phyloP scores from a whole-genome alignment of 64 coral and sea anemone species.

The Platygyra sinensis region DNA sequence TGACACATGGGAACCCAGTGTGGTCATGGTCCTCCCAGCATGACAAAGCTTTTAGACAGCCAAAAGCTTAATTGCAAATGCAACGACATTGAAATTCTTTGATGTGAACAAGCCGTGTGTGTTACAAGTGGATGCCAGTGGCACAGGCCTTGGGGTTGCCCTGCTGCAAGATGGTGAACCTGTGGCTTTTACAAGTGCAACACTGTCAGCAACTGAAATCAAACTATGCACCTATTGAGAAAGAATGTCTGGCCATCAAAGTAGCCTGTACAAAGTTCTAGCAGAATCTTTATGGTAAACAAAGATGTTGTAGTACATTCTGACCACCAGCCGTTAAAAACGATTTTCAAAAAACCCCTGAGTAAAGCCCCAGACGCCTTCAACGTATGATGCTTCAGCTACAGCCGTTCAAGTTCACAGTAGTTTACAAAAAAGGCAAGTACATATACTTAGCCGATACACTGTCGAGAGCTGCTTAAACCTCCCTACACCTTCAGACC shows the following conservation, averaged over 20 bases:
- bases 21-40: conserved; percentile 54
- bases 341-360: no score
- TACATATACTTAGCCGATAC: no score
- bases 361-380: no score
- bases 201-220: conserved; percentile 49
- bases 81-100: conserved; percentile 35
- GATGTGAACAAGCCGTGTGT: conserved; percentile 69
- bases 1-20: conserved; percentile 6
- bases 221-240: conserved; percentile 60
- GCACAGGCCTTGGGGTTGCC: conserved; percentile 55
- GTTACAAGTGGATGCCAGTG: conserved; percentile 60
- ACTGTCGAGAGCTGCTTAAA: no score
- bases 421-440: no score
- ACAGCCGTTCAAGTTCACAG: no score
- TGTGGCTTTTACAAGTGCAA: conserved; percentile 58
- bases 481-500: no score
- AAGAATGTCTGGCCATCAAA: conserved; percentile 50
- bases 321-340: no score
- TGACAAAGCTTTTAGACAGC: conserved; percentile 12
- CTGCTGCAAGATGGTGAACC: conserved; percentile 40
- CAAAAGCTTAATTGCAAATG: conserved; percentile 28
- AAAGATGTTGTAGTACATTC: no score
- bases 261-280: conserved; percentile 54
- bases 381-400: no score
- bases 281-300: conserved; percentile 59